A percentile compares a stretch with the other conserved stretches of the same genome.
phyloP scores from a whole-genome alignment of 1,140 invertebrate species.

The Neodiprion fabricii region DNA sequence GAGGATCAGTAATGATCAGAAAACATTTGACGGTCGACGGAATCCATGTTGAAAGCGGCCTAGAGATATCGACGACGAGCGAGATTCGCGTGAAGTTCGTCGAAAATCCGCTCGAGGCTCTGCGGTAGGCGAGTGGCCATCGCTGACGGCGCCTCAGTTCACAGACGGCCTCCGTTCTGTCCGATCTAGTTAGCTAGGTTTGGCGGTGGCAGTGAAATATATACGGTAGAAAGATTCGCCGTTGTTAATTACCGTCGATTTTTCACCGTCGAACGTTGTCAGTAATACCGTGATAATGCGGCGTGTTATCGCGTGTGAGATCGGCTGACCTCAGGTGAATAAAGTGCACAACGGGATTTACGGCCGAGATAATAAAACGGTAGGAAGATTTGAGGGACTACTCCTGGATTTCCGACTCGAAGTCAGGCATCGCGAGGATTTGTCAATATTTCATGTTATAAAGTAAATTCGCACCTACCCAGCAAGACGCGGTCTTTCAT shows the following conservation, averaged over 20 bases:
- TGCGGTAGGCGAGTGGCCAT: not conserved
- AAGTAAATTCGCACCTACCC: slow-evolving; percentile 30
- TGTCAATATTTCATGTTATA: slow-evolving; percentile 9
- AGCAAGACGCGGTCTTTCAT: slow-evolving; percentile 29
- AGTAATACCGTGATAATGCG: slow-evolving; percentile 27
- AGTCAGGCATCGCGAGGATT: slow-evolving; percentile 14
- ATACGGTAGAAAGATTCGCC: slow-evolving; percentile 11
- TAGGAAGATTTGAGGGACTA: not conserved
- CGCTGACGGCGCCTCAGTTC: slow-evolving; percentile 31
- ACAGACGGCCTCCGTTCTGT: slow-evolving; percentile 34
- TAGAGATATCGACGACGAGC: too few relatives aligned
- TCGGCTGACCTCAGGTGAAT: slow-evolving; percentile 28
- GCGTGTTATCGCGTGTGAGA: slow-evolving; percentile 36
- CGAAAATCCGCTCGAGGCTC: too few relatives aligned
- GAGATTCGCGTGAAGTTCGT: too few relatives aligned
- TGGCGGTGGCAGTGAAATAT: slow-evolving; percentile 18
- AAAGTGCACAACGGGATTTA: not conserved
- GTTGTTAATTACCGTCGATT: not conserved
- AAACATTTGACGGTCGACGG: too few relatives aligned
- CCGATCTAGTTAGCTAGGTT: slow-evolving; percentile 23
- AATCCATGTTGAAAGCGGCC: too few relatives aligned
- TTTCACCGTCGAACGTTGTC: slow-evolving; percentile 2
- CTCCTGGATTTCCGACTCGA: not conserved
- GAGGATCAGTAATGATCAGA: too few relatives aligned
- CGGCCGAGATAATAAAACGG: slow-evolving; percentile 8